These are phyloP conservation scores for Phataginus tetradactyla DNA, from an alignment of 2,797 vertebrate genomes.

Conservation along the genomic window DNA sequence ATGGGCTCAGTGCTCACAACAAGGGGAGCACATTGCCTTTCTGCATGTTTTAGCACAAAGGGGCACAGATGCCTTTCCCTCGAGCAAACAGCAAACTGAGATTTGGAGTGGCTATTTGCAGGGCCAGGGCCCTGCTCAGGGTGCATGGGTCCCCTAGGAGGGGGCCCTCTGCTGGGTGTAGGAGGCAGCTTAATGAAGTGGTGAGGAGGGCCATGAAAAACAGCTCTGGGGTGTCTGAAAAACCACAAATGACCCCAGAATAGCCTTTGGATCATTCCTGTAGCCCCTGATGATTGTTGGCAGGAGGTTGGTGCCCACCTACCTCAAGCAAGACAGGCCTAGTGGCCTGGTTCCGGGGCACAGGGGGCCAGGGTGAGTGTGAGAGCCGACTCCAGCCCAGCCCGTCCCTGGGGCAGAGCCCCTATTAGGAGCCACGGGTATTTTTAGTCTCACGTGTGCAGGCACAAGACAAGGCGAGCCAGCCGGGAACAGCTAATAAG, in stretches of 20 bases:
- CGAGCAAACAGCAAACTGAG: background rate
- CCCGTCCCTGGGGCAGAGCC: conserved; percentile 44
- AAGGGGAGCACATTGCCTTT: background rate
- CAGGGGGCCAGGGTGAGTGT: background rate
- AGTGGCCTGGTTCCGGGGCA: background rate
- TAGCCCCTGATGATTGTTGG: background rate
- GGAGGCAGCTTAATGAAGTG: background rate
- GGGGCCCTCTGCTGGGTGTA: background rate
- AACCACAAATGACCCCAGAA: background rate
- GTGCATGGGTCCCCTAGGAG: background rate
- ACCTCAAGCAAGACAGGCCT: background rate
- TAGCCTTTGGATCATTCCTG: background rate
- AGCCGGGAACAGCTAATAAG: conserved; percentile 69
- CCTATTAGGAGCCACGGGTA: conserved; percentile 63
- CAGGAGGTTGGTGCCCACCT: background rate
- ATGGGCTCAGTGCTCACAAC: background rate
- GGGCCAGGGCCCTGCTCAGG: background rate
- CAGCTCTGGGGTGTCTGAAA: background rate
- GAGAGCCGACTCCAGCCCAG: background rate
- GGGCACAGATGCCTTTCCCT: background rate
- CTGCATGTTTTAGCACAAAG: background rate
- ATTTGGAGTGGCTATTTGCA: background rate
- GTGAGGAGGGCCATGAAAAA: background rate
- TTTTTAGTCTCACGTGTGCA: conserved; percentile 81
- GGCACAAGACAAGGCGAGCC: conserved; percentile 59